Percentiles rank a stretch among this genome's conserved stretches.
These are phyloP conservation scores for Paraplagusia blochii DNA, from an alignment of 2,113 vertebrate genomes.

Conservation along the genomic window DNA sequence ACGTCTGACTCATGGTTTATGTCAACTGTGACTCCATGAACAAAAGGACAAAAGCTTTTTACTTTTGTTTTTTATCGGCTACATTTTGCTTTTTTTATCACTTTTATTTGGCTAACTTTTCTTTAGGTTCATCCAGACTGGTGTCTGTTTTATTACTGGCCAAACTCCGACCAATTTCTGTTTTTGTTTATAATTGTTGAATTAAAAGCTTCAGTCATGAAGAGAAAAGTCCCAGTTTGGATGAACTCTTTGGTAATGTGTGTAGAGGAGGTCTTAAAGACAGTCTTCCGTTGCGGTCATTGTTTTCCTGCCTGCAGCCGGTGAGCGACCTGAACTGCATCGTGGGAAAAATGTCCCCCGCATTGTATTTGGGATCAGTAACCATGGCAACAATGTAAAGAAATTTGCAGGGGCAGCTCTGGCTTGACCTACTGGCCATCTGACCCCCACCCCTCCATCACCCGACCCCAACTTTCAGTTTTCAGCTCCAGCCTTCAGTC, in stretches of 20 bases:
- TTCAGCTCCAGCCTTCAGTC: slow-evolving; percentile 1
- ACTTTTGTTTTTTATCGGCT: too few species aligned
- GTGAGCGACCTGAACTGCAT: slow-evolving; percentile 11
- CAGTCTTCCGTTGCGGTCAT: neutral
- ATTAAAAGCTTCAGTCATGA: neutral
- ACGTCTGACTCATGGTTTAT: too few species aligned
- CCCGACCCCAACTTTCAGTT: neutral
- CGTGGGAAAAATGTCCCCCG: slow-evolving; percentile 45
- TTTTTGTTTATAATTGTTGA: too few species aligned
- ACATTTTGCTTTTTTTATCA: too few species aligned
- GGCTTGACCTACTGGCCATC: slow-evolving; percentile 45
- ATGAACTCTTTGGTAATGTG: slow-evolving; percentile 6
- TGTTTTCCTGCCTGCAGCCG: slow-evolving; percentile 5
- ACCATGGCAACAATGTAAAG: slow-evolving; percentile 54
- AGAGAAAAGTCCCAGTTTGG: neutral
- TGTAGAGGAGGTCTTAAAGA: slow-evolving; percentile 5
- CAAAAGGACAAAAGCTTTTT: too few species aligned
- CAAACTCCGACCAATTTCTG: too few species aligned
- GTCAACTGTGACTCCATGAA: too few species aligned
- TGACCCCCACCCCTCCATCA: slow-evolving; percentile 9
- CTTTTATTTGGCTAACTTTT: too few species aligned
- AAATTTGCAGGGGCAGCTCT: slow-evolving; percentile 26
- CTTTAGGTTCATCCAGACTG: too few species aligned
- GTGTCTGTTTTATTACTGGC: too few species aligned
- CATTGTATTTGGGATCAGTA: slow-evolving; percentile 56